Percentiles rank a stretch among this genome's conserved stretches.
Evolutionary conservation across 1,140 invertebrate genomes (phyloP).

Genomic region (Halesus radiatus): DNA sequence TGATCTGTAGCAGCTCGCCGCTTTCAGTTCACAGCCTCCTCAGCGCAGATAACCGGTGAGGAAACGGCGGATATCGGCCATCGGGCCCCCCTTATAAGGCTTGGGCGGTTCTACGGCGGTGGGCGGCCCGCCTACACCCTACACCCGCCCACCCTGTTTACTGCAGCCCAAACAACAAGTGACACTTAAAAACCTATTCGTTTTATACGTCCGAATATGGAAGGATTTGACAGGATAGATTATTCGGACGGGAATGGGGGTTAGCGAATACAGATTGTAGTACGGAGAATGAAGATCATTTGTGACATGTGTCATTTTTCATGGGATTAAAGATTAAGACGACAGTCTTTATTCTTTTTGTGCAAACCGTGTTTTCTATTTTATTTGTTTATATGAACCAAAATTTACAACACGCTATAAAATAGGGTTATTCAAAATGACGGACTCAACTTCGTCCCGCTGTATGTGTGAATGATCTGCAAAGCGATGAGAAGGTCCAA

Average conservation of each 20-base stretch:
- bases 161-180: not conserved
- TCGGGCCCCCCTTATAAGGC: conserved; percentile 6
- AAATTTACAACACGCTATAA: too few species aligned
- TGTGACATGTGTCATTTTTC: too few species aligned
- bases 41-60: not conserved
- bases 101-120: not conserved
- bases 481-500: too few species aligned
- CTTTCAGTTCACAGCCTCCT: not conserved
- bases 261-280: not conserved
- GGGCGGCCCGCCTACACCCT: not conserved
- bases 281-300: too few species aligned
- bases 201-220: not conserved
- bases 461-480: too few species aligned
- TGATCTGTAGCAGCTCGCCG: not conserved
- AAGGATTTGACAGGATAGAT: not conserved
- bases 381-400: too few species aligned
- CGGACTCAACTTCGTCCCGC: too few species aligned
- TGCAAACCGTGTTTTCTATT: too few species aligned
- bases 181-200: conserved; percentile 19
- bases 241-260: not conserved
- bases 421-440: too few species aligned
- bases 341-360: too few species aligned
- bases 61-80: conserved; percentile 27
- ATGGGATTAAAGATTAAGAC: too few species aligned
- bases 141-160: conserved; percentile 27